These are phyloP conservation scores for Gallinago stenura DNA, from an alignment of 2,797 vertebrate species.

Conservation along the genomic window DNA sequence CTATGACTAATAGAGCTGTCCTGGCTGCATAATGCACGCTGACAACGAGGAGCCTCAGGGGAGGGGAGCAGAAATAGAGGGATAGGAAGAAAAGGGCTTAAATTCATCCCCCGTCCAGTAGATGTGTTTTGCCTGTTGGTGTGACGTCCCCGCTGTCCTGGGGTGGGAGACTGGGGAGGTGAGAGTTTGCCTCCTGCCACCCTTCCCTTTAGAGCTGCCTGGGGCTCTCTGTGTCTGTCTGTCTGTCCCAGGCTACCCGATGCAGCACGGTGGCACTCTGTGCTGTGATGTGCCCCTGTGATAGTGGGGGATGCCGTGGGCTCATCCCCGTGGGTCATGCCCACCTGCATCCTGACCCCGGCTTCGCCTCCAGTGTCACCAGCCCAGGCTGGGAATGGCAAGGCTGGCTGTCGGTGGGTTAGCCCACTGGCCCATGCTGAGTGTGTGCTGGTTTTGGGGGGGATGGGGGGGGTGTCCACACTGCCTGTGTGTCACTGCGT, in stretches of 20 bases:
- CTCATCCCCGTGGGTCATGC: accelerated
- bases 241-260: accelerated
- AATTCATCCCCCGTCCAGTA: background rate
- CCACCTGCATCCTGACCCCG: background rate
- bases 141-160: accelerated
- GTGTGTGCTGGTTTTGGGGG: too few species aligned
- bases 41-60: background rate
- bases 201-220: accelerated
- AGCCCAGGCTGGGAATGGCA: background rate
- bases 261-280: background rate
- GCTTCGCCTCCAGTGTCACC: background rate
- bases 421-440: accelerated
- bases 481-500: background rate
- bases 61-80: background rate
- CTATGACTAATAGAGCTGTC: background rate
- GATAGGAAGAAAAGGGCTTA: background rate
- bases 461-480: background rate
- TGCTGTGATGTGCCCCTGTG: too few species aligned
- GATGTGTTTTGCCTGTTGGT: background rate
- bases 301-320: accelerated
- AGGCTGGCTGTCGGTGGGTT: accelerated
- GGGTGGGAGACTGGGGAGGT: background rate
- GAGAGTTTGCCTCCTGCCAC: accelerated
- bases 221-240: background rate
- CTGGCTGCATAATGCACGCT: background rate